Evolutionary conservation across 1,140 invertebrate species (phyloP).

Genomic region (Sarcophaga bullata): DNA sequence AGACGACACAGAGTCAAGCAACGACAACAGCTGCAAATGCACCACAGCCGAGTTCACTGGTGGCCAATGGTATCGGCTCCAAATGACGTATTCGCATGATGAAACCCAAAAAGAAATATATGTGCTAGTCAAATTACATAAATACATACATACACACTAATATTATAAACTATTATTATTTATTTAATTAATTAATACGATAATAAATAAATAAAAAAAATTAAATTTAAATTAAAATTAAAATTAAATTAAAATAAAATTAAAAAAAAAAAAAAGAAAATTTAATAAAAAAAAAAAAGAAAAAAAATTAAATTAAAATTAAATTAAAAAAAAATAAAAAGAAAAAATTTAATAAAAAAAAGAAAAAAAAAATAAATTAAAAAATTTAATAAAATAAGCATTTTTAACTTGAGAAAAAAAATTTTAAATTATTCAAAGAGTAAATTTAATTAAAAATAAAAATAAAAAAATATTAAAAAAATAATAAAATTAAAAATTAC

Average conservation of each 20-base stretch:
- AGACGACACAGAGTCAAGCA: constrained; percentile 48
- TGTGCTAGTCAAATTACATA: constrained; percentile 66
- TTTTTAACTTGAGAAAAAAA: constrained; percentile 34
- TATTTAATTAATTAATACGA: too few species aligned
- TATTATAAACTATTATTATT: background rate
- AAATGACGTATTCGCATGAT: constrained; percentile 67
- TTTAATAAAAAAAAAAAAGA: background rate
- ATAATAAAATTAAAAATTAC: too few species aligned
- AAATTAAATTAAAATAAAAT: too few species aligned
- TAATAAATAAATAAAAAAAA: background rate
- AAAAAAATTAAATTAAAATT: background rate
- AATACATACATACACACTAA: background rate
- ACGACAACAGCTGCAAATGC: constrained; percentile 45
- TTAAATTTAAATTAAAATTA: constrained; percentile 27
- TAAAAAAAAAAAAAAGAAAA: background rate
- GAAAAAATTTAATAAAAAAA: background rate
- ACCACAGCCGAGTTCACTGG: constrained; percentile 54
- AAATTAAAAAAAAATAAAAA: background rate
- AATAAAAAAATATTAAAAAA: too few species aligned
- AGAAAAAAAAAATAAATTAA: background rate
- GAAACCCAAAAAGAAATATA: constrained; percentile 66
- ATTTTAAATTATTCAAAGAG: constrained; percentile 32
- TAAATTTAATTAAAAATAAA: background rate
- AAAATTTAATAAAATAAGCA: constrained; percentile 15
- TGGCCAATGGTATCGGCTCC: constrained; percentile 61